Base-by-base conservation (phyloP, 2,888 invertebrate species). In the Tetragonula carbonaria region DNA sequence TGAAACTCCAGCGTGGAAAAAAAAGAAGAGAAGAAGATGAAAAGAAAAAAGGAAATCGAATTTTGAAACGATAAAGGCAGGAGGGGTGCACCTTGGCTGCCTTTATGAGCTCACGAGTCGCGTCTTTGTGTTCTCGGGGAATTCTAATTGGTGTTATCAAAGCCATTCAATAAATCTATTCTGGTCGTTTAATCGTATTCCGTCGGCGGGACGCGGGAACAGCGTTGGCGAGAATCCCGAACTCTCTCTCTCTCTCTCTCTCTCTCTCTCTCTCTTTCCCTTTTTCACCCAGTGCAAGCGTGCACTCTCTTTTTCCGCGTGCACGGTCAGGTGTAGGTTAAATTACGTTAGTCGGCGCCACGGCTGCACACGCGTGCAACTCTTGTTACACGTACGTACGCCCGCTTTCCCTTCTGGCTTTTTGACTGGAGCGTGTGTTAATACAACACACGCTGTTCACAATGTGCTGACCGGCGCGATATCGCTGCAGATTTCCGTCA, bases 401-500 rank as follows among this genome's bases (percentile, higher is more conserved):
- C 71, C 21, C 21, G 28, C 59, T 62, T 81, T 65, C 38, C 80
- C 79, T 81, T 72, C n/a, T 28, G 67, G 51, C 11, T 18, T 21
- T 45, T 53, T 33, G 38, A 14, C 51, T 45, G 57, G 2, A 18
- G 11, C 23, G 21, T 18, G 71, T 72, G 80, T 78, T 79, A 73
- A 80, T 80, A 80, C 73, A 80, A 67, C 73, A 66, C 38, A 66
- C 21, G 62, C 21, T 53, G 45, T 16, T 51, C 16, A 38, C 72
- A 80, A 81, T 73, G 73, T 79, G 80, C 81, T 81, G 80, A 81
- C 80, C 65, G 57, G 57, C 71, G 23, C 70, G 50, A 21, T 45
- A 21, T 55, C 21, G n/a, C 11, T 65, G 57, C 53, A 65, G 66
- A 80, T 78, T 80, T 78, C 51, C 65, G 79, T 71, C 80, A 80